A percentile compares a stretch with the other conserved stretches of the same genome.
Conservation (phyloP, 1,140 invertebrate species). For the Drosophila ercepeae region DNA sequence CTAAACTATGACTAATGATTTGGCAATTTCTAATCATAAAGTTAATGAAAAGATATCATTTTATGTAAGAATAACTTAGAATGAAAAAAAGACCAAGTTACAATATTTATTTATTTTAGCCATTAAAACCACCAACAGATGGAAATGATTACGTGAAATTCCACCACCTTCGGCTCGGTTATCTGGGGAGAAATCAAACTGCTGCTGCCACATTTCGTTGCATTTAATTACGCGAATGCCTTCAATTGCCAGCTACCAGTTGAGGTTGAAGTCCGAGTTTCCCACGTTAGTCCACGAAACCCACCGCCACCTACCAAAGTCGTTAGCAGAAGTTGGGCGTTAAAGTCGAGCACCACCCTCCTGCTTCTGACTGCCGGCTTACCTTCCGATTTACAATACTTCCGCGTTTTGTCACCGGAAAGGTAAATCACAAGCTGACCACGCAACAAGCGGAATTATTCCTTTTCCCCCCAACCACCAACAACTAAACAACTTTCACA, state of each 20-base stretch:
- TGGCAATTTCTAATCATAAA: neutral
- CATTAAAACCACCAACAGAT: conserved; percentile 24
- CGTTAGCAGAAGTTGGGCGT: conserved; percentile 49
- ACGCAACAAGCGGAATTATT: conserved; percentile 75
- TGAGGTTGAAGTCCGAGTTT: conserved; percentile 55
- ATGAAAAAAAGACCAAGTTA: neutral
- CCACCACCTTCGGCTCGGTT: conserved; percentile 44
- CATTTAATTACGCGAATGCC: conserved; percentile 70
- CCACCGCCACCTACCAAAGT: conserved; percentile 62
- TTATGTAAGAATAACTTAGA: neutral
- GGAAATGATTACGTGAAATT: conserved; percentile 27
- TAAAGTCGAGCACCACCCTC: conserved; percentile 23
- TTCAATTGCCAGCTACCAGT: conserved; percentile 54
- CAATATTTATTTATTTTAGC: neutral
- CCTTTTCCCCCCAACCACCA: conserved; percentile 16
- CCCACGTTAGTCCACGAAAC: conserved; percentile 54
- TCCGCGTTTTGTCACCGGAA: conserved; percentile 79
- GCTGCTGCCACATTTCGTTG: conserved; percentile 61
- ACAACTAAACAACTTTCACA: conserved; percentile 8
- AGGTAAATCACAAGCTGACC: conserved; percentile 79
- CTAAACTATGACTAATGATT: neutral
- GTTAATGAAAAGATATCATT: neutral
- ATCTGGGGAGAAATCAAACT: conserved; percentile 55
- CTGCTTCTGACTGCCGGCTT: neutral
- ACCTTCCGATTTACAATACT: conserved; percentile 62